These are phyloP conservation scores for Herminia tarsipennalis DNA, from an alignment of 2,888 invertebrate genomes.

Conservation along the genomic window DNA sequence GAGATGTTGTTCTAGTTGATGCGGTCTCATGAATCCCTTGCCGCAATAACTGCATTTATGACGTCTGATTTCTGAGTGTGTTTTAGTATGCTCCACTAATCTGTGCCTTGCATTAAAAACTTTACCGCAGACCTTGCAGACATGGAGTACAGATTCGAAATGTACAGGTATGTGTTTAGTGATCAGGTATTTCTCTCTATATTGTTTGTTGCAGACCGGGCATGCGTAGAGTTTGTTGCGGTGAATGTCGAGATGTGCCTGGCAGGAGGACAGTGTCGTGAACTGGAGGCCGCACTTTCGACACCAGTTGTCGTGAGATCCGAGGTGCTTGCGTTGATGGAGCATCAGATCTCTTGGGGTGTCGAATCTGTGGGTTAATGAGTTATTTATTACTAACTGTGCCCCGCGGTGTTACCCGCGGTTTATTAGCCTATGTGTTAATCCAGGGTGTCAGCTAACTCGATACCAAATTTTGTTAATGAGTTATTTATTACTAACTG, in stretches of 20 bases:
- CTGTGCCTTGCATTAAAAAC: slow-evolving; percentile 73
- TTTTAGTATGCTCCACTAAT: slow-evolving; percentile 64
- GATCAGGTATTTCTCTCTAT: slow-evolving; percentile 75
- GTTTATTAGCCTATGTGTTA: too few species aligned
- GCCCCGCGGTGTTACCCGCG: too few species aligned
- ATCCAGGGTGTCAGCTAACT: too few species aligned
- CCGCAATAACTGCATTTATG: slow-evolving; percentile 82
- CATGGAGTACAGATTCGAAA: slow-evolving; percentile 68
- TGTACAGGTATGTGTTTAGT: slow-evolving; percentile 68
- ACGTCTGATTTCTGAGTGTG: slow-evolving; percentile 72
- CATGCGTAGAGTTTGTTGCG: slow-evolving; percentile 72
- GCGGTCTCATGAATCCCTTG: slow-evolving; percentile 68
- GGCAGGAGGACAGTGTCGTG: slow-evolving; percentile 56
- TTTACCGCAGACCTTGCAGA: slow-evolving; percentile 78
- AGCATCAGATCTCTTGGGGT: slow-evolving; percentile 59
- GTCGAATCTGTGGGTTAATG: slow-evolving; percentile 57
- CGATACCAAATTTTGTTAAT: too few species aligned
- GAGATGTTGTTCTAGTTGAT: slow-evolving; percentile 78
- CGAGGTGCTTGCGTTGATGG: slow-evolving; percentile 61
- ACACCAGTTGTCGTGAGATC: slow-evolving; percentile 56
- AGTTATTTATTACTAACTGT: too few species aligned
- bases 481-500: too few species aligned
- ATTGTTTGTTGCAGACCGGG: slow-evolving; percentile 84
- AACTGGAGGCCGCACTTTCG: slow-evolving; percentile 69
- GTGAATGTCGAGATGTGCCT: slow-evolving; percentile 66